Base-by-base conservation (phyloP, 2,113 vertebrate species). In the Ramphastos sulfuratus region DNA sequence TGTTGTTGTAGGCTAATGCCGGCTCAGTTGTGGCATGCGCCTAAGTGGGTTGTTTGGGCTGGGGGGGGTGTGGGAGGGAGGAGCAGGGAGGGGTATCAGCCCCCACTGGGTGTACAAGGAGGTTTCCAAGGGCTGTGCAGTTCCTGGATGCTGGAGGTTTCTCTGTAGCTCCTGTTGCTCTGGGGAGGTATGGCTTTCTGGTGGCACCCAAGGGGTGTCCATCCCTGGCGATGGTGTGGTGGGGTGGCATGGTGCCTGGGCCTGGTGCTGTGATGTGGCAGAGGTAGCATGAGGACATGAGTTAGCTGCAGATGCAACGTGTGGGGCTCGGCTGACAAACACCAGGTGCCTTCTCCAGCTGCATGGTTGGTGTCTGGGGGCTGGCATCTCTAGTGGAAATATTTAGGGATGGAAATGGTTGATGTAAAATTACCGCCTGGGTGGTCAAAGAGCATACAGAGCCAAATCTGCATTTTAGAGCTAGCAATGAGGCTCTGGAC, bases 321-420 rank as follows among this genome's bases (percentile, higher is more conserved):
- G 27, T 8, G 63, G 39, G 63, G 19, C 44, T 69, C 1, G 0
- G 50, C 44, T 56, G 73, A 18, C 73, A 9, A 7, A 2, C 3
- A 1, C 12, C 30, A 6, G 44, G 31, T 5, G 19, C 13, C 9
- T 1, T 1, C 46, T 3, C 0, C 30, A 0, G 1, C 4, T 11
- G 35, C 4, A 1, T 0, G 2, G 20, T 0, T 15, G 48, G 30
- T 13, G 44, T 12, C 39, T 4, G 4, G 35, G 48, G 21, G 10
- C 16, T 27, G n/a, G 28, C 3, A 5, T 18, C 9, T 25, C 44
- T 25, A 35, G 4, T 31, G 35, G 55, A 9, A 59, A n/a, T 46
- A 52, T 23, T 19, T 33, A 61, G 19, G 72, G 39, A 6, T 35
- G 42, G 66, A 23, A 37, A 20, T 3, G 12, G 15, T 11, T 19